Conservation (phyloP, 2,888 invertebrate genomes). For the Pogonocherus hispidulus region DNA sequence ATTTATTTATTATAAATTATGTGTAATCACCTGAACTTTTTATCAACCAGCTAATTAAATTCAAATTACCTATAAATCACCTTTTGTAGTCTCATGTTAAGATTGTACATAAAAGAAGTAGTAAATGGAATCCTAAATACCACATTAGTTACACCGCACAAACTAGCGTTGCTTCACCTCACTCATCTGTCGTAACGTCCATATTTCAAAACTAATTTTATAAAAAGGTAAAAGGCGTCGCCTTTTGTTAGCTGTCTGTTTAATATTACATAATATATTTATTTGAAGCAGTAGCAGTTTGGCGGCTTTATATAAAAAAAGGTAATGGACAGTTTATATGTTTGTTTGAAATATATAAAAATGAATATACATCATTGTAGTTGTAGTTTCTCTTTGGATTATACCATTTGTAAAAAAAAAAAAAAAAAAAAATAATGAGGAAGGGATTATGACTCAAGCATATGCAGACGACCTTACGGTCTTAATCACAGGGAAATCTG, state of each 20-base stretch:
- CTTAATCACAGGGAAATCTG: too few species aligned
- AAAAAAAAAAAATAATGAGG: too few species aligned
- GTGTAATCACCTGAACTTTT: not conserved
- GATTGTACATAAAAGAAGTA: not conserved
- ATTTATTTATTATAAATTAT: not conserved
- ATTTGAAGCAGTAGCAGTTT: too few species aligned
- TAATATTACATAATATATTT: not conserved
- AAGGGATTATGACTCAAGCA: too few species aligned
- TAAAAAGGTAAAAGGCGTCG: not conserved
- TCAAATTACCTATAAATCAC: constrained; percentile 1
- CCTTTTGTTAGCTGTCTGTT: not conserved
- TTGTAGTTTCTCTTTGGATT: too few species aligned
- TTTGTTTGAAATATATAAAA: too few species aligned
- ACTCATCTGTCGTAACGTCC: not conserved
- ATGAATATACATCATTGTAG: too few species aligned
- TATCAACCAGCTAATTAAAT: not conserved
- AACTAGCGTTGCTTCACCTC: not conserved
- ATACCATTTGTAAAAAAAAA: too few species aligned
- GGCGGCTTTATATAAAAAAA: too few species aligned
- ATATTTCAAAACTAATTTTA: not conserved
- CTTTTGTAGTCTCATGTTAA: not conserved
- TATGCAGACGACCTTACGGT: too few species aligned
- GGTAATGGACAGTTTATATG: too few species aligned
- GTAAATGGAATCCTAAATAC: constrained; percentile 6
- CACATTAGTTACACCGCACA: constrained; percentile 4